Base-by-base conservation (phyloP, 2,888 invertebrate genomes). In the Euzetes globulus region DNA sequence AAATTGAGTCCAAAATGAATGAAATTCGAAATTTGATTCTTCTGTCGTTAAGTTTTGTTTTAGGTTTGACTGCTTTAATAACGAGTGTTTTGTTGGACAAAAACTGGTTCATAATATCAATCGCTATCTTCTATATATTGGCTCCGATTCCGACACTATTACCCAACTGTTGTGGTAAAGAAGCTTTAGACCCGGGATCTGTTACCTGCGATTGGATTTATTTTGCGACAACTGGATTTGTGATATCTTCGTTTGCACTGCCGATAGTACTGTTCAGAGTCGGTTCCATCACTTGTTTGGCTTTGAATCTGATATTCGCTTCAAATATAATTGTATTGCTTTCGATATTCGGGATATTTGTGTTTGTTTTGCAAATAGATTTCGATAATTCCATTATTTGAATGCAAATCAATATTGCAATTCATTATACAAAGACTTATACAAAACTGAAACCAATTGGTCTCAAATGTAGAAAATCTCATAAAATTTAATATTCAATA, bases 171-270 rank as follows among this genome's bases (percentile, higher is more conserved):
- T 41, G 25, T 1, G 22, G 22, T 6, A 27, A 70, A 27, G 70
- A 70, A 6, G 13, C 22, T 11, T 25, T 22, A 25, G 47, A 70
- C 27, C 70, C 41, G 47, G 37, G 47, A 25, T 41, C 70, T 45
- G 70, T 47, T 17, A 5, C 47, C 25, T 45, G 45, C 37, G 70
- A 70, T 70, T 70, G 41, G 70, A 25, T 45, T 1, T 70, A 70
- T 15, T 70, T 70, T 27, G 27, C 27, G 19, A 70, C 70, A 37
- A 70, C 70, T 4, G 70, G 70, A 25, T 25, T 70, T 7, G 22
- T 70, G 7, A 70, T 47, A 41, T 70, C 70, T 1, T 70, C 70
- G 70, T 70, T 70, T 13, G 70, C 70, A 70, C 6, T 70, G 47
- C 47, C 70, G 4, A 25, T 45, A 27, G 27, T 70, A 0, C 17